Percentiles rank a stretch among this genome's conserved stretches.
phyloP scores from a whole-genome alignment of 2,113 vertebrate genomes.

The Apodemus speciosus region DNA sequence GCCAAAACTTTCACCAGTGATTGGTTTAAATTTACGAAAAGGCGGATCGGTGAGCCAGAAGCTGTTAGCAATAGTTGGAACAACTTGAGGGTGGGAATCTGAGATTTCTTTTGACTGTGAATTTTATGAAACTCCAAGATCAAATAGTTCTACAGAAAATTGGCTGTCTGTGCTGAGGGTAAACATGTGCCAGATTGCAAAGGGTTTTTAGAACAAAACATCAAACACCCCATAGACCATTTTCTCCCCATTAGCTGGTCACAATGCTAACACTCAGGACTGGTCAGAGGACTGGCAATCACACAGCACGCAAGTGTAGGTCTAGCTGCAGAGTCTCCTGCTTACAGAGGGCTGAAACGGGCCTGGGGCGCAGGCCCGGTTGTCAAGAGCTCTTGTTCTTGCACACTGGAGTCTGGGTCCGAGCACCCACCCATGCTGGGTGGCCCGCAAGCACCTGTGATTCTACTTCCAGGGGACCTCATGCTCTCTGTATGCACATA shows the following conservation, averaged over 20 bases:
- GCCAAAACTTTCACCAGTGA: background rate
- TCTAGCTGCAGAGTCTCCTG: fast-evolving
- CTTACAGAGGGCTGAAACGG: background rate
- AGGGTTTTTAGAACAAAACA: background rate
- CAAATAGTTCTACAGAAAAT: background rate
- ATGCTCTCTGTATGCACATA: background rate
- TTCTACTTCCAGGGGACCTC: background rate
- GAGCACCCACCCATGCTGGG: background rate
- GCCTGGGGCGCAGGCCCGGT: background rate
- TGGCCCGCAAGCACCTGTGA: background rate
- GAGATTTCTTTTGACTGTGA: no score
- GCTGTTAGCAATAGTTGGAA: background rate
- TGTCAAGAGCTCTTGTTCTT: background rate
- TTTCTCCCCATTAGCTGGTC: background rate
- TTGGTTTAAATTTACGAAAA: background rate
- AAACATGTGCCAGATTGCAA: background rate
- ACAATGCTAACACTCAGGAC: background rate
- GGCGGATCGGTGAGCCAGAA: background rate
- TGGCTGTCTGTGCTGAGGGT: background rate
- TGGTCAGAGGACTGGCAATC: no score
- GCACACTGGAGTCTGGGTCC: background rate
- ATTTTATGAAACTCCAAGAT: background rate
- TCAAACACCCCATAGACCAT: background rate
- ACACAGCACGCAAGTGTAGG: fast-evolving
- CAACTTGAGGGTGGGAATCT: background rate